Percentiles rank a stretch among this genome's conserved stretches.
phyloP scores from a whole-genome alignment of 1,140 invertebrate genomes.

The Eciton burchellii region DNA sequence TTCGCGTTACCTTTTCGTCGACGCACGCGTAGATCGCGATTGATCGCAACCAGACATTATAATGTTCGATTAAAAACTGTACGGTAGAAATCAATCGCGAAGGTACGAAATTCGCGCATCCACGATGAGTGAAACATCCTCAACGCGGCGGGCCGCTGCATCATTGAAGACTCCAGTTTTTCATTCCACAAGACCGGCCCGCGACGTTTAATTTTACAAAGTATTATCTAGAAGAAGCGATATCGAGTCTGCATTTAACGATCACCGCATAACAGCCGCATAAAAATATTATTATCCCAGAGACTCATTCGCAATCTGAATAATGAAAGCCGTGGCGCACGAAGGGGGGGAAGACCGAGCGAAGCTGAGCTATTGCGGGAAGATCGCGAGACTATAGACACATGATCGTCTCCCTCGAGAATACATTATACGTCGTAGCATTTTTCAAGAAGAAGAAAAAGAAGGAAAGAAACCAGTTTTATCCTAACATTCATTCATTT shows the following conservation, averaged over 20 bases:
- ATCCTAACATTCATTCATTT: background rate
- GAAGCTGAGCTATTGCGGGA: background rate
- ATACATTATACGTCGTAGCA: background rate
- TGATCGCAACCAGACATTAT: too few species aligned
- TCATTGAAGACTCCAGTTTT: too few species aligned
- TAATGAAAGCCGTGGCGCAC: background rate
- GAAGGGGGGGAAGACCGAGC: background rate
- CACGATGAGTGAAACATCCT: background rate
- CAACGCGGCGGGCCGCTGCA: too few species aligned
- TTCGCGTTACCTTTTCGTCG: too few species aligned
- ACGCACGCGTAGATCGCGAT: too few species aligned
- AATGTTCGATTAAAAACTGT: too few species aligned
- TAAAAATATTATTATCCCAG: background rate
- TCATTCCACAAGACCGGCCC: background rate
- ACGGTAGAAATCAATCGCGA: too few species aligned
- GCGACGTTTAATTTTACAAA: slow-evolving; percentile 25
- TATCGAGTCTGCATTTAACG: background rate
- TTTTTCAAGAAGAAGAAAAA: too few species aligned
- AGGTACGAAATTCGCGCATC: too few species aligned
- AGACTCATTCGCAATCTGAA: background rate
- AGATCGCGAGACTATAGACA: slow-evolving; percentile 20
- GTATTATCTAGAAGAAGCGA: background rate
- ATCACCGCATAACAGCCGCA: background rate
- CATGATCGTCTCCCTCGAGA: background rate
- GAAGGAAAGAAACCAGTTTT: slow-evolving; percentile 2